Evolutionary conservation across 2,888 invertebrate species (phyloP).

Genomic region (Drosophila fungiperda): DNA sequence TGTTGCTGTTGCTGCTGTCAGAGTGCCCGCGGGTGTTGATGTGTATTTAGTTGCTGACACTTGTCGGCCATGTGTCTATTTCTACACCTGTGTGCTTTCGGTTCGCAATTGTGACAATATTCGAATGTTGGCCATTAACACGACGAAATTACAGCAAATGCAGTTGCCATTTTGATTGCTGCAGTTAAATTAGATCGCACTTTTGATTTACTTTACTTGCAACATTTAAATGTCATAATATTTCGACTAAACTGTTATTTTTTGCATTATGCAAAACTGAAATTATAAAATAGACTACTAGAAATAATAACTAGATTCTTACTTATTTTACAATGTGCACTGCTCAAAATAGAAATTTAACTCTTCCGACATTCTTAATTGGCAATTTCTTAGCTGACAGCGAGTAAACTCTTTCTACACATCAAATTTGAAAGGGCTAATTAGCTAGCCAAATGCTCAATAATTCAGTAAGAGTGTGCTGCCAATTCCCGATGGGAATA

Average conservation of each 20-base stretch:
- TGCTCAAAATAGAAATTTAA: background rate
- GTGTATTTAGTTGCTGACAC: conserved; percentile 59
- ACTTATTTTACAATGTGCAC: background rate
- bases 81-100: conserved; percentile 12
- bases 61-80: conserved; percentile 40
- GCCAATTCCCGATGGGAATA: conserved; percentile 1
- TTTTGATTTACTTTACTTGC: conserved; percentile 1
- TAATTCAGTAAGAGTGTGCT: conserved; percentile 34
- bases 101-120: conserved; percentile 20
- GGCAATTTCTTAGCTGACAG: conserved; percentile 8
- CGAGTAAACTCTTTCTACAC: background rate
- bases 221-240: background rate
- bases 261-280: background rate
- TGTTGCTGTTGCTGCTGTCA: conserved; percentile 14
- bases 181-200: background rate
- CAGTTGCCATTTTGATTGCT: conserved; percentile 16
- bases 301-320: background rate
- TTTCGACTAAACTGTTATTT: background rate
- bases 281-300: background rate
- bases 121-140: conserved; percentile 28
- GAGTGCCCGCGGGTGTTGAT: conserved; percentile 36
- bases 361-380: background rate
- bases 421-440: conserved; percentile 28
- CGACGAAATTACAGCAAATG: conserved; percentile 39
- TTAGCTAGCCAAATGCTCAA: conserved; percentile 43